Percentiles rank a stretch among this genome's conserved stretches.
phyloP scores from a whole-genome alignment of 2,888 invertebrate species.

The Miltochrista miniata region DNA sequence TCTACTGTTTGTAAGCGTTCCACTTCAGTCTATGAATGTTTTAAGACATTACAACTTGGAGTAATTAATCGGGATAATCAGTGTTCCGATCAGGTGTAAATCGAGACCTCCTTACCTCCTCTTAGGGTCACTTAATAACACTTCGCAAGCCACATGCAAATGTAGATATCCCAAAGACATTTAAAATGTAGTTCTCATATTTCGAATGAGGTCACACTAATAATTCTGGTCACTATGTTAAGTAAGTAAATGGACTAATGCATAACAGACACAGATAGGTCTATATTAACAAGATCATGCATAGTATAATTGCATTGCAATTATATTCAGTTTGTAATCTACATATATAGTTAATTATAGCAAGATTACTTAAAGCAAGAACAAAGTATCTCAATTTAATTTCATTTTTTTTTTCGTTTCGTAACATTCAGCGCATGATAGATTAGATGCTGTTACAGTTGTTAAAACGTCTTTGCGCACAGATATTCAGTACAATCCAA shows the following conservation, averaged over 20 bases:
- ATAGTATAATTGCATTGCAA: neutral
- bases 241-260: constrained; percentile 9
- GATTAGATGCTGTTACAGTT: constrained; percentile 1
- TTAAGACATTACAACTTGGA: too few relatives aligned
- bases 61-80: too few relatives aligned
- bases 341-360: constrained; percentile 4
- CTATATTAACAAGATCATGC: neutral
- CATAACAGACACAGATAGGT: neutral
- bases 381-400: constrained; percentile 6
- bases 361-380: constrained; percentile 12
- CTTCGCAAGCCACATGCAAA: too few relatives aligned
- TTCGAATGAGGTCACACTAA: too few relatives aligned
- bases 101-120: too few relatives aligned
- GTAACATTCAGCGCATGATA: neutral
- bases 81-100: too few relatives aligned
- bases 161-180: too few relatives aligned
- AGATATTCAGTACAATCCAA: neutral
- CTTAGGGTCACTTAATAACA: too few relatives aligned
- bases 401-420: neutral
- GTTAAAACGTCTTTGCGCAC: constrained; percentile 10
- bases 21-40: too few relatives aligned
- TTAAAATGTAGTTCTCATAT: too few relatives aligned
- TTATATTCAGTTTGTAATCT: constrained; percentile 1
- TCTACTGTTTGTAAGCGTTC: too few relatives aligned
- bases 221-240: constrained; percentile 11